Evolutionary conservation across 1,140 invertebrate genomes (phyloP).

Genomic region (Cyrtorhinus lividipennis): DNA sequence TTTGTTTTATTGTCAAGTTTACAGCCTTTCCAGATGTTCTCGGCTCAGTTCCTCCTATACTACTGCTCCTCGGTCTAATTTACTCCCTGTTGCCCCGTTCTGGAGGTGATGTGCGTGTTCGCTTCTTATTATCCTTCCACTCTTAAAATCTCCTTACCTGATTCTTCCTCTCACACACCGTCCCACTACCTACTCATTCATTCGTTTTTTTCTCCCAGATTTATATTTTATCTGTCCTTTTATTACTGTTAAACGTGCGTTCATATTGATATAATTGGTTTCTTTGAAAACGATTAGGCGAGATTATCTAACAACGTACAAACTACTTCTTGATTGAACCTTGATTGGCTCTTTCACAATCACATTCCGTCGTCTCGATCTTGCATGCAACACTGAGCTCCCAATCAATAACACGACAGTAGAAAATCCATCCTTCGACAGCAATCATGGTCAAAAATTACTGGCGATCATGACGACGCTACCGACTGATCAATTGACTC

Average conservation of each 20-base stretch:
- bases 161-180: not conserved
- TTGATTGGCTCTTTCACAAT: not conserved
- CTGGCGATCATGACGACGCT: no score
- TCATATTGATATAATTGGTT: slow-evolving; percentile 4
- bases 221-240: slow-evolving; percentile 7
- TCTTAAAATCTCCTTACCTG: not conserved
- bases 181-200: not conserved
- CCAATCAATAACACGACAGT: not conserved
- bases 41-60: slow-evolving; percentile 9
- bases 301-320: not conserved
- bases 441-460: no score
- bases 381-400: not conserved
- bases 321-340: not conserved
- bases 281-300: slow-evolving; percentile 1
- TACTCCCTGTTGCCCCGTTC: not conserved
- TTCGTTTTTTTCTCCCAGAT: not conserved
- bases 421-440: no score
- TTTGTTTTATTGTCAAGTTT: slow-evolving; percentile 15
- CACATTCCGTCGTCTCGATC: not conserved
- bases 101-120: slow-evolving; percentile 5
- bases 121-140: not conserved
- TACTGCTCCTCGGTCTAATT: not conserved
- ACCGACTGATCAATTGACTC: no score
- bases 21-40: slow-evolving; percentile 12
- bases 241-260: slow-evolving; percentile 1